phyloP scores from a whole-genome alignment of 2,888 invertebrate species.

The Plagodis dolabraria region DNA sequence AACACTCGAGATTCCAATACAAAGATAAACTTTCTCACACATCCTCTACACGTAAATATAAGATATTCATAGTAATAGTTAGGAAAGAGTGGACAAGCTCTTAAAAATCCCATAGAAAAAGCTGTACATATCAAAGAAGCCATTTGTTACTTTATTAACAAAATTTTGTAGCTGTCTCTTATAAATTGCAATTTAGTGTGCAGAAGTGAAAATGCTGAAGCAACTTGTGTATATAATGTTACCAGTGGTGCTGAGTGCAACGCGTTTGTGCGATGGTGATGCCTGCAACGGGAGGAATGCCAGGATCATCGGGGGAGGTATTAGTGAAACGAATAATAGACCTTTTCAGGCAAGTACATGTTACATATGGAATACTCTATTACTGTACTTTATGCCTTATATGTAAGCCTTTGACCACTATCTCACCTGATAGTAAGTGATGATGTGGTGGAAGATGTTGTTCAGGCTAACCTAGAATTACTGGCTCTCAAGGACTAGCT shows the following conservation, averaged over 20 bases:
- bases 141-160: too few species aligned
- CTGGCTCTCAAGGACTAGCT: too few species aligned
- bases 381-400: too few species aligned
- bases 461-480: too few species aligned
- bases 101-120: too few species aligned
- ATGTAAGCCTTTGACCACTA: too few species aligned
- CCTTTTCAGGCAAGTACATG: conserved; percentile 68
- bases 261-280: conserved; percentile 48
- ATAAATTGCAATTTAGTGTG: not conserved
- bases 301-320: conserved; percentile 62
- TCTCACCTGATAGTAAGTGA: too few species aligned
- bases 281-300: conserved; percentile 43
- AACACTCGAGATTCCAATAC: conserved; percentile 35
- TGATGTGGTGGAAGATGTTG: too few species aligned
- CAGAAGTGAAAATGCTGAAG: conserved; percentile 48
- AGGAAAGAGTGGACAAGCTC: too few species aligned
- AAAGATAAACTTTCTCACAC: conserved; percentile 51
- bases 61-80: conserved; percentile 1
- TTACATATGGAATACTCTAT: not conserved
- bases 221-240: conserved; percentile 48
- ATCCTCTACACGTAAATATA: conserved; percentile 2
- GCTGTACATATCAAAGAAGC: too few species aligned
- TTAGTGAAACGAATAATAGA: conserved; percentile 59
- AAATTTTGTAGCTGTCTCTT: too few species aligned
- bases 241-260: conserved; percentile 49